Base-by-base conservation (phyloP, 1,140 invertebrate species). In the Oryctes rhinoceros region DNA sequence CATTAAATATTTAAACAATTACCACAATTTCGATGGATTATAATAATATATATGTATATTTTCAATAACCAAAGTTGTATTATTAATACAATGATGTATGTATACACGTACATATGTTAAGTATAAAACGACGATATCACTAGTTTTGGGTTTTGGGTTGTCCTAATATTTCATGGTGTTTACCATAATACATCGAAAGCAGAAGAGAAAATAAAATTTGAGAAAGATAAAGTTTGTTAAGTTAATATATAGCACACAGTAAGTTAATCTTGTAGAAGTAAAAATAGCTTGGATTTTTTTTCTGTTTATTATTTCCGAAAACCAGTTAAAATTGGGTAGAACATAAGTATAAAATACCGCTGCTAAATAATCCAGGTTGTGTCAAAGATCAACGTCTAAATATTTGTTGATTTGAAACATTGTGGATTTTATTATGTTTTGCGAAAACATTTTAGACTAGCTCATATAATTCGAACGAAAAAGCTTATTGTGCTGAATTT, bases 1-100 rank as follows among this genome's bases (percentile, higher is more conserved):
- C 53, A 59, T 18, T 59, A 71, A 71, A 71, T 71, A 71, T 71
- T 71, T 71, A 71, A 71, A 71, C 35, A 71, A 71, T 13, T 71
- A 30, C 65, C 65, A 37, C 20, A 35, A 71, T 71, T 71, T 37
- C 35, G 65, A 71, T 35, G 20, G 35, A 24, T 71, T 71, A 71
- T 37, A 71, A 71, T 30, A 30, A 30, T 30, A 30, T 71, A 37
- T 71, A 62, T n/a, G 53, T 62, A 62, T 62, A 20, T 62, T 18
- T 62, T 62, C 24, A 71, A 37, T 71, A 71, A 71, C 35, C 30
- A 71, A 71, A 71, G 65, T 59, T 44, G 39, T 44, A 59, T 18
- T 59, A 59, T 18, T 59, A 59, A 59, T 59, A 59, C 53, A 59
- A 6, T 59, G 53, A 59, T 59, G 18, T 59, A 59, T 59, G 39